Percentiles rank a stretch among this genome's conserved stretches.
Evolutionary conservation across 2,113 vertebrate genomes (phyloP).

Genomic region (Sceloporus undulatus): DNA sequence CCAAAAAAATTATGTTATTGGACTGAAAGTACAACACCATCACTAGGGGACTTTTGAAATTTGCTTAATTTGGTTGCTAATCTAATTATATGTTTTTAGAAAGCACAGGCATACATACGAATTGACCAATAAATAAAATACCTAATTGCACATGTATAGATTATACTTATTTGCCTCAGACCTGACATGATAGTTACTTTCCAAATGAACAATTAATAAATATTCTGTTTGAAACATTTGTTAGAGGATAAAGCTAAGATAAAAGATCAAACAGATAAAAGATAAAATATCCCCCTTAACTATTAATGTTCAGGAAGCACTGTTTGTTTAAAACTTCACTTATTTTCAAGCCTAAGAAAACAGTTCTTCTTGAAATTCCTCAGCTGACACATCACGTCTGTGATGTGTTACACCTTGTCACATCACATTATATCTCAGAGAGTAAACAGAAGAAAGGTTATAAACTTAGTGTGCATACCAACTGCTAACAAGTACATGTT

Average conservation of each 20-base stretch:
- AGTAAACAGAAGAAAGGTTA: conserved; percentile 76
- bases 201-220: not conserved
- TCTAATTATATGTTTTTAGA: too few relatives aligned
- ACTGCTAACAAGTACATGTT: conserved; percentile 71
- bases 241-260: not conserved
- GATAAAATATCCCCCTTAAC: not conserved
- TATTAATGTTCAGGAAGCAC: not conserved
- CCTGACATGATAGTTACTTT: too few relatives aligned
- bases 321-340: conserved; percentile 32
- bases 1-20: not conserved
- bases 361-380: conserved; percentile 56
- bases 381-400: conserved; percentile 56
- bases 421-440: conserved; percentile 67
- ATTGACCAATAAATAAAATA: too few relatives aligned
- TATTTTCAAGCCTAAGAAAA: conserved; percentile 41
- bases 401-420: conserved; percentile 75
- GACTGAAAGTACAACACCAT: not conserved
- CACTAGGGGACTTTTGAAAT: not conserved
- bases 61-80: too few relatives aligned
- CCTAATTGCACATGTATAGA: not conserved
- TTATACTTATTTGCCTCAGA: not conserved
- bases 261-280: too few relatives aligned
- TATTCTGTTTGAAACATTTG: conserved; percentile 19
- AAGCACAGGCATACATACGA: too few relatives aligned
- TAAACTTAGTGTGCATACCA: conserved; percentile 70